phyloP scores from a whole-genome alignment of 1,140 invertebrate genomes.

The Hyles vespertilio region DNA sequence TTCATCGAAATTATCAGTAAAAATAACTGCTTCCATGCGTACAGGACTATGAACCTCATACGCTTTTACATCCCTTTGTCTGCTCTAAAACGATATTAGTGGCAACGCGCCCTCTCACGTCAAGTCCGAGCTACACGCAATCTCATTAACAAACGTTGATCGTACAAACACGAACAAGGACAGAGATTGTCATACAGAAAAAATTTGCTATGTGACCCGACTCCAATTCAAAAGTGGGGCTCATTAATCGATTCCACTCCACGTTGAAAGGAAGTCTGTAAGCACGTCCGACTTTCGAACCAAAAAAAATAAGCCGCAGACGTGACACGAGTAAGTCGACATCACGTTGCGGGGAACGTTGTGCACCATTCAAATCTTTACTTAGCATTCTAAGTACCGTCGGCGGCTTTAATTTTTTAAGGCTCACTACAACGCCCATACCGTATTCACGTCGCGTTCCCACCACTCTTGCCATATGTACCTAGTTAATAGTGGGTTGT shows the following conservation, averaged over 20 bases:
- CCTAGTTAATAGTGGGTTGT: slow-evolving; percentile 61
- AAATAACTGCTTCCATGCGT: slow-evolving; percentile 24
- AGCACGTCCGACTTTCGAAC: slow-evolving; percentile 44
- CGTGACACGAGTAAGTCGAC: slow-evolving; percentile 51
- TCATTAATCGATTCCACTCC: slow-evolving; percentile 44
- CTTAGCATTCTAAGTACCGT: slow-evolving; percentile 67
- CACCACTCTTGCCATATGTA: slow-evolving; percentile 65
- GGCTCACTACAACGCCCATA: slow-evolving; percentile 58
- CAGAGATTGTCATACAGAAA: background rate
- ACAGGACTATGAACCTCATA: slow-evolving; percentile 35
- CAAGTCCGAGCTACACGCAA: background rate
- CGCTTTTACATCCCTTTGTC: slow-evolving; percentile 44
- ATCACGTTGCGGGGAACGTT: slow-evolving; percentile 51
- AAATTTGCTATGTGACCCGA: slow-evolving; percentile 22
- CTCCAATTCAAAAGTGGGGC: slow-evolving; percentile 32
- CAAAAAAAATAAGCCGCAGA: slow-evolving; percentile 40
- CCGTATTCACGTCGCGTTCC: slow-evolving; percentile 64
- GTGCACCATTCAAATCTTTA: slow-evolving; percentile 61
- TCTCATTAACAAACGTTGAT: no score
- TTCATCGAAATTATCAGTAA: slow-evolving; percentile 31
- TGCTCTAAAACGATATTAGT: slow-evolving; percentile 48
- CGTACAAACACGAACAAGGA: background rate
- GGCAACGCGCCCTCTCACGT: slow-evolving; percentile 20
- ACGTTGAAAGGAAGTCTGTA: slow-evolving; percentile 35
- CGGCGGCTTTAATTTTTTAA: slow-evolving; percentile 69